These are phyloP conservation scores for Drosophila ironensis DNA, from an alignment of 1,140 invertebrate genomes.

Conservation along the genomic window DNA sequence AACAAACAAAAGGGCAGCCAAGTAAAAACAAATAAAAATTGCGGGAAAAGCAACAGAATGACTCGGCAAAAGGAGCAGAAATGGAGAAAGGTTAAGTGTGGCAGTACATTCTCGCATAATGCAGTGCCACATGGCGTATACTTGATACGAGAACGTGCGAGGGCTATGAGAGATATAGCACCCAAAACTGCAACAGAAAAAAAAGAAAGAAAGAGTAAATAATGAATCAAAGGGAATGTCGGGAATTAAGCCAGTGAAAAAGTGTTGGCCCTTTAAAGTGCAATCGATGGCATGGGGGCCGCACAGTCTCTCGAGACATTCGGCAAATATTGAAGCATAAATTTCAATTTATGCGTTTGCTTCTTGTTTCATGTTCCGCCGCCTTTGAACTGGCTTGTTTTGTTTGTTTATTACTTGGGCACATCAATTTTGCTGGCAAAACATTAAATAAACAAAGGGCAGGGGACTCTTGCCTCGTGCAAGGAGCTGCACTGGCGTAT, in stretches of 20 bases:
- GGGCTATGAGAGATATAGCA: no score
- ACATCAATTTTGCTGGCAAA: slow-evolving; percentile 38
- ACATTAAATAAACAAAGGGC: slow-evolving; percentile 30
- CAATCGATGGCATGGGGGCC: no score
- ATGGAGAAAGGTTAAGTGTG: background rate
- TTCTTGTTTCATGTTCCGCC: background rate
- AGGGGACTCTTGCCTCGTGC: no score
- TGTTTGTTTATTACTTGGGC: slow-evolving; percentile 40
- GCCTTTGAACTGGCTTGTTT: background rate
- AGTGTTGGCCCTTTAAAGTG: no score
- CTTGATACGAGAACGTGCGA: no score
- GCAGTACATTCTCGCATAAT: slow-evolving; percentile 15
- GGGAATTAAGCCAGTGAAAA: no score
- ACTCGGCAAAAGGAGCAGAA: slow-evolving; percentile 12
- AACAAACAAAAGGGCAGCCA: slow-evolving; percentile 33
- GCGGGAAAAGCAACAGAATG: slow-evolving; percentile 17
- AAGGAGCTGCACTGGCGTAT: slow-evolving; percentile 66
- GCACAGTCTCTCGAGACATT: no score
- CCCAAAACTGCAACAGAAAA: slow-evolving; percentile 4
- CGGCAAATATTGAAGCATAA: slow-evolving; percentile 33
- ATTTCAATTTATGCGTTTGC: slow-evolving; percentile 29
- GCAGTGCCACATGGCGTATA: slow-evolving; percentile 34
- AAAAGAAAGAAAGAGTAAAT: slow-evolving; percentile 1
- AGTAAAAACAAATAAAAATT: slow-evolving; percentile 28
- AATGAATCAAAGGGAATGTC: background rate